phyloP scores from a whole-genome alignment of 2,113 vertebrate genomes.

The Pseudolaguvia tuberculata region DNA sequence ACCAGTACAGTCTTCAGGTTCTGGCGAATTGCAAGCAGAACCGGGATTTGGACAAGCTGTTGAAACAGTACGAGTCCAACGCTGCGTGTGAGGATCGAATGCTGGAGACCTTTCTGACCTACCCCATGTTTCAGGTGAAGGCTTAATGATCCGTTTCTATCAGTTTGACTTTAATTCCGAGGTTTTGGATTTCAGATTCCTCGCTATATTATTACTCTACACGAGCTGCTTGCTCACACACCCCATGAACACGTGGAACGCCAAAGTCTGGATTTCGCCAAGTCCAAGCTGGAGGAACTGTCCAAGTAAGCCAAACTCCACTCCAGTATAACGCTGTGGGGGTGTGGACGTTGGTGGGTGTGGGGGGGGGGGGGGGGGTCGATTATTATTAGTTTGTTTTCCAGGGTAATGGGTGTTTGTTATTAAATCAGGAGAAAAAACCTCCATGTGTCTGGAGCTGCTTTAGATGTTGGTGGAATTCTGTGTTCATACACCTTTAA shows the following conservation, averaged over 20 bases:
- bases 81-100: constrained; percentile 93
- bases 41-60: constrained; percentile 96
- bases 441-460: too few species aligned
- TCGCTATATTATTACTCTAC: constrained; percentile 95
- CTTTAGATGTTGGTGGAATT: too few species aligned
- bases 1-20: constrained; percentile 97
- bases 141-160: too few species aligned
- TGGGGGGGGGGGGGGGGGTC: too few species aligned
- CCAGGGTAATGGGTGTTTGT: too few species aligned
- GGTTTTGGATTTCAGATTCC: constrained; percentile 82
- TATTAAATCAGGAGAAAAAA: too few species aligned
- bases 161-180: too few species aligned
- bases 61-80: constrained; percentile 96
- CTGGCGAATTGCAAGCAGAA: constrained; percentile 99
- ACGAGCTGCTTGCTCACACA: constrained; percentile 93
- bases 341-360: too few species aligned
- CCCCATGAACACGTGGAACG: constrained; percentile 95
- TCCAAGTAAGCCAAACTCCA: constrained; percentile 78
- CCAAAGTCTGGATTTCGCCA: constrained; percentile 96
- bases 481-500: too few species aligned
- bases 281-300: constrained; percentile 93
- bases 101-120: constrained; percentile 97
- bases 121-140: constrained; percentile 97
- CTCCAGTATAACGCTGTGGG: too few species aligned
- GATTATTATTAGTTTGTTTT: too few species aligned